These are phyloP conservation scores for Scaptomyza hsui DNA, from an alignment of 1,140 invertebrate species.

Conservation along the genomic window DNA sequence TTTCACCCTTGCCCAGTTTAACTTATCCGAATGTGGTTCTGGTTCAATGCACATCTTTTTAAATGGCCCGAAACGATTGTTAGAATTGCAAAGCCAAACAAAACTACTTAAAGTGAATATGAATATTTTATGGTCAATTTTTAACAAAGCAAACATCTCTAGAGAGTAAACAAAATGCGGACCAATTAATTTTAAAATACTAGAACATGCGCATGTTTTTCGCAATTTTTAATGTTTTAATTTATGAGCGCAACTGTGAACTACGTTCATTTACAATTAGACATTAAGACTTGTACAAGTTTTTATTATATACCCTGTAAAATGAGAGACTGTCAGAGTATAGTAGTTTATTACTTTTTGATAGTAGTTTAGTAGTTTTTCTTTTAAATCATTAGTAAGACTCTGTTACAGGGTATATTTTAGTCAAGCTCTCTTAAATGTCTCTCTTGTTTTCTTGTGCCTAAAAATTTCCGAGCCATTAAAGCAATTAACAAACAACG, in stretches of 20 bases:
- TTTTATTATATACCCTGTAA: conserved; percentile 16
- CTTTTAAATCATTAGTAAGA: too few species aligned
- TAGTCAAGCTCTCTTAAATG: not conserved
- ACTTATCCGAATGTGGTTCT: conserved; percentile 40
- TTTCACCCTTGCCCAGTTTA: conserved; percentile 13
- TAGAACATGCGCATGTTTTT: conserved; percentile 36
- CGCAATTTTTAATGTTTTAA: conserved; percentile 34
- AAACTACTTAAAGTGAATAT: conserved; percentile 18
- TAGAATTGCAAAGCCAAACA: not conserved
- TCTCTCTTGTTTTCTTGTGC: conserved; percentile 6
- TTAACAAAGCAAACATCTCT: conserved; percentile 38
- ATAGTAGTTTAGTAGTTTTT: too few species aligned
- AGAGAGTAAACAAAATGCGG: conserved; percentile 20
- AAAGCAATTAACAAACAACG: conserved; percentile 74
- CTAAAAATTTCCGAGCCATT: conserved; percentile 73
- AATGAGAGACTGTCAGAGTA: too few species aligned
- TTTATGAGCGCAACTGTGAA: conserved; percentile 36
- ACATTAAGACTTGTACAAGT: conserved; percentile 8
- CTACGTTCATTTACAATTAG: conserved; percentile 32
- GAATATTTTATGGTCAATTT: conserved; percentile 26
- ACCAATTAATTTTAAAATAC: conserved; percentile 36
- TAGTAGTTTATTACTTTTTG: too few species aligned
- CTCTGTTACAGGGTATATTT: not conserved
- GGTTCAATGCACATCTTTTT: conserved; percentile 64
- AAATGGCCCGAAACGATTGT: conserved; percentile 16